A percentile compares a stretch with the other conserved stretches of the same genome.
Conservation (phyloP, 2,888 invertebrate genomes). For the Iphiclides podalirius region DNA sequence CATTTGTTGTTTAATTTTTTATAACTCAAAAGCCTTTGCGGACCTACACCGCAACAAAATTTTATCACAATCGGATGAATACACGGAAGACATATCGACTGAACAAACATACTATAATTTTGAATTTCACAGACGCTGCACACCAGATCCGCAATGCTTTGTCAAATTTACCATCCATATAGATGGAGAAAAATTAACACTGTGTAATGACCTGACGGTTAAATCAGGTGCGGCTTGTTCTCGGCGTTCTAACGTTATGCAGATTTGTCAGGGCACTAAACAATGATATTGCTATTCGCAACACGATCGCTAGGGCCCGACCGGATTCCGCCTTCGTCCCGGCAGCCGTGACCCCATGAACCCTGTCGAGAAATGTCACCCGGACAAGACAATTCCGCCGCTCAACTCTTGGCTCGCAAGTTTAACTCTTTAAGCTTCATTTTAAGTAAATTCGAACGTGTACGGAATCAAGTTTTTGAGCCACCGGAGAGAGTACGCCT, state of each 20-base stretch:
- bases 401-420: slow-evolving; percentile 10
- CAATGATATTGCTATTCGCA: slow-evolving; percentile 62
- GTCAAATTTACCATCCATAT: no score
- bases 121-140: no score
- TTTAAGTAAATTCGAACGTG: slow-evolving; percentile 22
- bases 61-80: no score
- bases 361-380: slow-evolving; percentile 60
- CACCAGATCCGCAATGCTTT: no score
- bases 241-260: slow-evolving; percentile 47
- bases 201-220: no score
- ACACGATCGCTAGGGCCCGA: slow-evolving; percentile 54
- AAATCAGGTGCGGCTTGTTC: slow-evolving; percentile 24
- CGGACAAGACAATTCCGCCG: slow-evolving; percentile 35
- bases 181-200: no score
- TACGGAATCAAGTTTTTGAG: slow-evolving; percentile 11
- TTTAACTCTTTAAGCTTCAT: slow-evolving; percentile 18
- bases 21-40: no score
- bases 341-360: slow-evolving; percentile 73
- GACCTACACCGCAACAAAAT: no score
- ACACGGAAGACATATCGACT: no score
- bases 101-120: no score
- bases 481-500: no score
- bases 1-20: no score
- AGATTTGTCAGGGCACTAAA: slow-evolving; percentile 53
- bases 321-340: slow-evolving; percentile 51